Conservation (phyloP, 2,797 vertebrate genomes). For the Sebastes hubbsi region DNA sequence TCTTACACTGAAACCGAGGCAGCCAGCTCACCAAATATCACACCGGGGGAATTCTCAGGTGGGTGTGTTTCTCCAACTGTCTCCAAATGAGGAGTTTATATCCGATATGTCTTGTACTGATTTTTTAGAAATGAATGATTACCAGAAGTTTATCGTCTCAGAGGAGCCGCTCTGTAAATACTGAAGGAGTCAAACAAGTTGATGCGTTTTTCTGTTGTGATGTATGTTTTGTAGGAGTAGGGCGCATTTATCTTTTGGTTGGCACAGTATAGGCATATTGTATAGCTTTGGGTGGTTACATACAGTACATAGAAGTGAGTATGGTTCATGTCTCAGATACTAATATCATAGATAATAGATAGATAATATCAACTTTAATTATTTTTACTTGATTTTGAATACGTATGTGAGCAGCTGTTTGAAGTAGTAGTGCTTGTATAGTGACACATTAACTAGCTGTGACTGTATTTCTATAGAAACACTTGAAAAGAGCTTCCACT, state of each 20-base stretch:
- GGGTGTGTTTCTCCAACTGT: constrained; percentile 65
- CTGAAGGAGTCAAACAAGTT: background rate
- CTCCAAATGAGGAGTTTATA: constrained; percentile 17
- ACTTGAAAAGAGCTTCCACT: background rate
- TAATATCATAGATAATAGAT: background rate
- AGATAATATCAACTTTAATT: background rate
- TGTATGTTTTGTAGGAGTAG: background rate
- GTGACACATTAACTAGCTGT: background rate
- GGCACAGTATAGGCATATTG: background rate
- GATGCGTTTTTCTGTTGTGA: background rate
- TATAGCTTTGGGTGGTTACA: background rate
- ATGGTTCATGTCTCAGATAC: background rate
- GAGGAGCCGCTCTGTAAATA: constrained; percentile 16
- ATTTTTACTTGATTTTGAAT: background rate
- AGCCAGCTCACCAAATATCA: constrained; percentile 91
- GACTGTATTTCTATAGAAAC: background rate
- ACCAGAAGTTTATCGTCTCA: constrained; percentile 3
- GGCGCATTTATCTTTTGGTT: background rate
- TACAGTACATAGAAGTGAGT: background rate
- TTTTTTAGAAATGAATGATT: constrained; percentile 35
- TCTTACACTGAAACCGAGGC: constrained; percentile 99
- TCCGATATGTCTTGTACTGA: background rate
- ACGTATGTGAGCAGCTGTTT: constrained; percentile 10
- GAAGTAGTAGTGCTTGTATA: background rate
- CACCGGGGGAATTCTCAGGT: constrained; percentile 97